These are phyloP conservation scores for Saccostrea glomerata DNA, from an alignment of 1,140 invertebrate genomes.

Conservation along the genomic window DNA sequence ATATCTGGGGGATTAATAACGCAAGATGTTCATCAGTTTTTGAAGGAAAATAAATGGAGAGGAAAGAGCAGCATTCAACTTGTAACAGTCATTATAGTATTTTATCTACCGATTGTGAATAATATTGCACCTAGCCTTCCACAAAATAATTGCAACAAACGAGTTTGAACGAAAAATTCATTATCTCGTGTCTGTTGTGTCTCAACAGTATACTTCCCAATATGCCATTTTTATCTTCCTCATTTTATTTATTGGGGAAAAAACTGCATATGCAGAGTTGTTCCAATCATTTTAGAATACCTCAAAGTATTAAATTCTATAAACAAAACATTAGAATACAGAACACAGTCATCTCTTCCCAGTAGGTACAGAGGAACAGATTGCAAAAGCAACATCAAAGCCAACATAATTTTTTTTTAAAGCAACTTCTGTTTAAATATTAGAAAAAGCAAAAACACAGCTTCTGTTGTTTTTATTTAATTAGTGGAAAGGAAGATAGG, in stretches of 20 bases:
- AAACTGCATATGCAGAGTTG: background rate
- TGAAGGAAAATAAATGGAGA: conserved; percentile 26
- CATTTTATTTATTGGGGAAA: conserved; percentile 15
- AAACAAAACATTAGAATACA: background rate
- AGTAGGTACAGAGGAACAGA: background rate
- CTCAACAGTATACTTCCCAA: conserved; percentile 28
- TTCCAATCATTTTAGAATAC: conserved; percentile 10
- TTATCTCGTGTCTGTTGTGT: conserved; percentile 26
- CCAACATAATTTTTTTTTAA: background rate
- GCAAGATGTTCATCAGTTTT: conserved; percentile 29
- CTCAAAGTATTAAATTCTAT: background rate
- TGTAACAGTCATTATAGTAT: conserved; percentile 2
- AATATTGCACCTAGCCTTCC: conserved; percentile 10
- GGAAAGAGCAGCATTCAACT: background rate
- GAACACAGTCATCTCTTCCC: background rate
- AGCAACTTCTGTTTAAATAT: conserved; percentile 14
- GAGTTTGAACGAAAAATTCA: conserved; percentile 34
- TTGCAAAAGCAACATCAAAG: background rate
- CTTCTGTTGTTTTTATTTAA: conserved; percentile 29
- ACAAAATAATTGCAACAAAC: conserved; percentile 34
- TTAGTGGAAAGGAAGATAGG: conserved; percentile 15
- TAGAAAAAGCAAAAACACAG: background rate
- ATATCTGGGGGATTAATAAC: conserved; percentile 27
- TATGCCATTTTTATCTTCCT: conserved; percentile 10
- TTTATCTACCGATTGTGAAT: conserved; percentile 16